Base-by-base conservation (phyloP, 2,797 vertebrate species). In the Bradypodion ventrale region DNA sequence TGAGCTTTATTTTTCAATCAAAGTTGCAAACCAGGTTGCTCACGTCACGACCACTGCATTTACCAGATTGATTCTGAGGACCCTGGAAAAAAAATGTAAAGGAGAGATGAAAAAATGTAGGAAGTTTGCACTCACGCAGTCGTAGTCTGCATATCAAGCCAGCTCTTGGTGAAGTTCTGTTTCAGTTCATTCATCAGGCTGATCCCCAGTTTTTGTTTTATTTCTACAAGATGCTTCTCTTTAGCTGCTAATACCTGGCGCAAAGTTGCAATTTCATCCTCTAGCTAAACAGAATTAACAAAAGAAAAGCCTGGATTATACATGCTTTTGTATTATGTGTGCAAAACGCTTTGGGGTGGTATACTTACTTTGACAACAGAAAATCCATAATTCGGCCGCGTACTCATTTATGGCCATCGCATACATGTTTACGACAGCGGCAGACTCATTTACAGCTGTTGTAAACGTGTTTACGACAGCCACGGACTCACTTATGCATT, bases 191-290 rank as follows among this genome's bases (percentile, higher is more conserved):
- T 97, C 92, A 99, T 95, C 87, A 98, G 93, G 66, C 92, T 97
- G 93, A 98, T 90, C 90, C 98, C 98, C 87, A 99, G 97, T 69
- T 98, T 98, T 94, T 98, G 97, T 90, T 96, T 99, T 89, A 99
- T 97, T 82, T 99, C 99, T 0, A 95, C 92, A 15, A 99, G 96
- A 87, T 97, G 98, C 93, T 96, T 98, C 95, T 99, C 99, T 95
- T 99, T 99, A 44, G 98, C 98, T 59, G 94, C 95, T 91, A 99
- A 93, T 78, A 99, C 98, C 96, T 99, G 98, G 84, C 94, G 96
- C 92, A 99, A 86, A n/a, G 98, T 99, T 84, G 95, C 94, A 90
- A 99, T 99, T 96, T 99, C 99, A 89, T 99, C 98, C 88, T 99
- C 98, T 88, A 99, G 95, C 99, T 99, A 89, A 82, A 88, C 29